These are phyloP conservation scores for Dendrolimus kikuchii DNA, from an alignment of 1,140 invertebrate genomes.

Conservation along the genomic window DNA sequence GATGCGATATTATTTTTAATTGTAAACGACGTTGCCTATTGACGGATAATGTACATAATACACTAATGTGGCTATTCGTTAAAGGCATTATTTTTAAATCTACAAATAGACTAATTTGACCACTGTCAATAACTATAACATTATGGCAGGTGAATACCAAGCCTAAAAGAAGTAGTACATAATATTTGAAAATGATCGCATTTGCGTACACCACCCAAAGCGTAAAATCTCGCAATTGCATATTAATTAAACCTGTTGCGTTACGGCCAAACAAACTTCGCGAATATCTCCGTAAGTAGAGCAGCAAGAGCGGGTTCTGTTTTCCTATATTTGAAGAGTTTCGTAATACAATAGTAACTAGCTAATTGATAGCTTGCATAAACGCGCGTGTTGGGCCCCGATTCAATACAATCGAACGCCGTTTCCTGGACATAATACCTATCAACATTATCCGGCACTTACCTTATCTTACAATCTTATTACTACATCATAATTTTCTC, in stretches of 20 bases:
- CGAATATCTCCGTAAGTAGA: slow-evolving; percentile 26
- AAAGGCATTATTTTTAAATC: no score
- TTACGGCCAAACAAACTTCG: slow-evolving; percentile 18
- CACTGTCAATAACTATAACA: no score
- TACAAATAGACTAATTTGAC: no score
- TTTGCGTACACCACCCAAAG: no score
- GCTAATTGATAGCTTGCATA: slow-evolving; percentile 67
- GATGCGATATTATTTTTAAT: no score
- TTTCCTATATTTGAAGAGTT: slow-evolving; percentile 23
- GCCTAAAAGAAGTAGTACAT: no score
- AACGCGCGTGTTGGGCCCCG: slow-evolving; percentile 41
- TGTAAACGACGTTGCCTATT: no score
- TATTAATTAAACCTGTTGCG: slow-evolving; percentile 19
- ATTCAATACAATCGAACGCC: slow-evolving; percentile 33
- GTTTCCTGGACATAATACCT: slow-evolving; percentile 58
- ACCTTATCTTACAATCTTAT: slow-evolving; percentile 8
- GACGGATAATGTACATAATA: no score
- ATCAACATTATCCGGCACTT: slow-evolving; percentile 33
- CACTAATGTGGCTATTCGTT: no score
- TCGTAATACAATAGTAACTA: slow-evolving; percentile 56
- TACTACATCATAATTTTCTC: slow-evolving; percentile 32
- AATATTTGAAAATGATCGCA: no score
- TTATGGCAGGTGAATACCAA: no score
- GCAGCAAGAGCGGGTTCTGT: slow-evolving; percentile 25
- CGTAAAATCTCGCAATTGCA: slow-evolving; percentile 8